A percentile compares a stretch with the other conserved stretches of the same genome.
phyloP scores from a whole-genome alignment of 2,888 invertebrate species.

The Tipula confusa region DNA sequence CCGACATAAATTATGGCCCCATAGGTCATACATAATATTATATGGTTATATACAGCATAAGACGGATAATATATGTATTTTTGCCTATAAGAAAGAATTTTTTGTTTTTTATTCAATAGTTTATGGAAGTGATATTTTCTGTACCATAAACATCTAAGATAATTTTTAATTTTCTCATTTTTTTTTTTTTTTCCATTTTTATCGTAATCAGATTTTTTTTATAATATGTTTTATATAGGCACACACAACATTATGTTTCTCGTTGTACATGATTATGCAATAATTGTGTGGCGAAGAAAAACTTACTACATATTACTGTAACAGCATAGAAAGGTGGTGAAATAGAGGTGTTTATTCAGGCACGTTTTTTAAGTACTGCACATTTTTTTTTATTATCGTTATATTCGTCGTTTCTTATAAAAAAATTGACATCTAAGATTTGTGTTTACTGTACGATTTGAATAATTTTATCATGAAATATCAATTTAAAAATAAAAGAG shows the following conservation, averaged over 20 bases:
- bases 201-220: neutral
- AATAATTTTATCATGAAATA: slow-evolving; percentile 25
- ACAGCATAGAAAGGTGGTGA: neutral
- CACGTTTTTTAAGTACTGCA: slow-evolving; percentile 1
- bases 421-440: slow-evolving; percentile 16
- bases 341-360: slow-evolving; percentile 12
- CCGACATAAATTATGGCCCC: slow-evolving; percentile 20
- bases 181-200: neutral
- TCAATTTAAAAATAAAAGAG: neutral
- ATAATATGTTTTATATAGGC: neutral
- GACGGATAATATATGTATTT: slow-evolving; percentile 14
- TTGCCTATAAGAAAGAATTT: neutral
- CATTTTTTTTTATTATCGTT: neutral
- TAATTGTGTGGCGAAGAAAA: neutral
- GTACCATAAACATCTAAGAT: neutral
- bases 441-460: slow-evolving; percentile 16
- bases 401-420: neutral
- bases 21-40: slow-evolving; percentile 25
- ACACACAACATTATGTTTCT: slow-evolving; percentile 20
- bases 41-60: neutral
- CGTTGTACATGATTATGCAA: slow-evolving; percentile 25
- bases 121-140: neutral
- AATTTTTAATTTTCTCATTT: slow-evolving; percentile 25
- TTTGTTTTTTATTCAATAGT: neutral
- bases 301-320: neutral